Evolutionary conservation across 2,113 vertebrate species (phyloP), one percentile per base, ranked within the genome.

Genomic region (Callaeas wilsoni): DNA sequence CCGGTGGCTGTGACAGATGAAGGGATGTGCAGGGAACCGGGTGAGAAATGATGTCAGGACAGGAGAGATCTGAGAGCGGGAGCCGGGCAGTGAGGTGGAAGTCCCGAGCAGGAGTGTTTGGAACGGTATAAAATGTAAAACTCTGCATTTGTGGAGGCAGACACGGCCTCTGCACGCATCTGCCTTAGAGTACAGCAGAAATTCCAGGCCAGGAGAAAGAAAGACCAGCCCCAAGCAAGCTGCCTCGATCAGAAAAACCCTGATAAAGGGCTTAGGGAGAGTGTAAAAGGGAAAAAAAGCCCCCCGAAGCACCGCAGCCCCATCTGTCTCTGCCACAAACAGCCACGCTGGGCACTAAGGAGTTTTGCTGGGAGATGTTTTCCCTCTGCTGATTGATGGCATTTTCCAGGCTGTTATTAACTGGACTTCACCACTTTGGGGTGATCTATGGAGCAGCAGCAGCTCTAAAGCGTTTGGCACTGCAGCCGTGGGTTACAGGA

Each of bases 341-440:
- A 69, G 29, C 84, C 87, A 63, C 55, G 7, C 12, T 30, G 86
- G 69, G 80, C 87, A 22, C 96, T 94, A 46, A 96, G 96, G 80
- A 96, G 87, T 94, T n/a, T 83, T 81, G 92, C 94, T 71, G 32
- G 75, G 74, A 65, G 92, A 62, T 47, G 10, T 55, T 94, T 96
- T 89, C 69, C 94, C 86, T 87, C 62, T 41, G 10, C 87, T 97
- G 97, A 98, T 95, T 60, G 97, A 98, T 98, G 93, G 79, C 68
- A 12, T 94, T 97, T 97, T 97, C 94, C 93, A 96, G 85, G 96
- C 93, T 64, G 90, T 98, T 98, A 98, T 98, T 97, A 98, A 97
- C 93, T 55, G 95, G 95, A 97, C 96, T 93, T 92, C 47, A 91
- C 94, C 96, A 97, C 94, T 97, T 97, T 91, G 87, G 64, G 94